Evolutionary conservation across 1,140 invertebrate genomes (phyloP), one percentile per base, ranked within the genome.

Genomic region (Adelges cooleyi): DNA sequence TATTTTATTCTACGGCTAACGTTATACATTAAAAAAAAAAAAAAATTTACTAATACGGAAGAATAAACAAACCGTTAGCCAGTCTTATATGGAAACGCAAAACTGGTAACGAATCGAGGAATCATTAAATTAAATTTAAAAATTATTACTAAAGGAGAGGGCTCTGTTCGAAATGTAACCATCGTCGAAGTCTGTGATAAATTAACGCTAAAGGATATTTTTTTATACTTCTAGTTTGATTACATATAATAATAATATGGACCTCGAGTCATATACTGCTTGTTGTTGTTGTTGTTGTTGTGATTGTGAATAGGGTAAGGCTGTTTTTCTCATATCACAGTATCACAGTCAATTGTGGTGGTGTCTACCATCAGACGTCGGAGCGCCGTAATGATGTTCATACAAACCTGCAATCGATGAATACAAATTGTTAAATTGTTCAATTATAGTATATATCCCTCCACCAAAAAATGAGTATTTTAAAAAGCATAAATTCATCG

Each of bases 11-110:
- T 48, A 48, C 25, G 20, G 42, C 25, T 33, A 46, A 20, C 6
- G 54, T 59, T 59, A 59, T 44, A 46, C 17, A 20, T 59, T 59
- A 44, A 46, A 59, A 54, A 56, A 56, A 56, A n/a, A n/a, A n/a
- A n/a, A n/a, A n/a, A n/a, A 33, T 33, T 6, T 59, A 59, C 42
- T 46, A 44, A 29, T 25, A 46, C 46, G 25, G 42, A 62, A 62
- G 40, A 46, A 62, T 33, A 46, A 46, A 17, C 22, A 44, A n/a
- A n/a, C n/a, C 29, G 11, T 62, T 62, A 62, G 40, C 38, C 56
- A 62, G 56, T 62, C 40, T 62, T 62, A 62, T 48, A 46, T 62
- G 56, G 38, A 46, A 59, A 62, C 40, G 29, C 5, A 33, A 33
- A 48, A 46, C 56, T 46, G 56, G 56, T 62, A 62, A 62, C 56